phyloP scores from a whole-genome alignment of 2,888 invertebrate genomes.

The Melinaea menophilus region DNA sequence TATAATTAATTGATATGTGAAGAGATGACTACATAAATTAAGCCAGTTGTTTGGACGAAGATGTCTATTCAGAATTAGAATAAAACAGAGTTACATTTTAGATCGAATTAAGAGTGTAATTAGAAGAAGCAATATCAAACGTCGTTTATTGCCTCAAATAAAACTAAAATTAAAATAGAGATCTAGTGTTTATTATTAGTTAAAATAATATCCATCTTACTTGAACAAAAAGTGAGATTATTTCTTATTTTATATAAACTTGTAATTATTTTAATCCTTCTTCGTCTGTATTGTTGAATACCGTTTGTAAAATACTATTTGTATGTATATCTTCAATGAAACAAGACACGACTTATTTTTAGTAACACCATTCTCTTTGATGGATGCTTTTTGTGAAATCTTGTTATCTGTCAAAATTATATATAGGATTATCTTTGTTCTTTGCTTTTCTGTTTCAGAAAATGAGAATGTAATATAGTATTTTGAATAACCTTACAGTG shows the following conservation, averaged over 20 bases:
- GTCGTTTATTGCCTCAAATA: no score
- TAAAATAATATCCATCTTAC: no score
- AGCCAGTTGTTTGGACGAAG: no score
- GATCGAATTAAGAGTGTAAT: no score
- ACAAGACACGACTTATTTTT: conserved; percentile 7
- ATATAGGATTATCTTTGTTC: conserved; percentile 2
- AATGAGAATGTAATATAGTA: not conserved
- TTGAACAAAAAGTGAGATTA: no score
- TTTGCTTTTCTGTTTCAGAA: not conserved
- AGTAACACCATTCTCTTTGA: conserved; percentile 7
- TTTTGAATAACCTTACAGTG: not conserved
- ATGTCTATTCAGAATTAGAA: no score
- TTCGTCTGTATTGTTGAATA: not conserved
- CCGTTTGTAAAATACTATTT: not conserved
- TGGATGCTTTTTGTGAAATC: conserved; percentile 7
- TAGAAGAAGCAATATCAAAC: no score
- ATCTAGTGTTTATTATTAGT: no score
- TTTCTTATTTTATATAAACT: not conserved
- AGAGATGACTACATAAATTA: no score
- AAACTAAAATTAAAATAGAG: no score
- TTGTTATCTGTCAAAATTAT: conserved; percentile 12
- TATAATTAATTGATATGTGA: no score
- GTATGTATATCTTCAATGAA: not conserved
- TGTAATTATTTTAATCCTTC: not conserved
- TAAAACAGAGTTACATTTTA: no score